Base-by-base conservation (phyloP, 2,113 vertebrate genomes). In the Hemiprocne comata region DNA sequence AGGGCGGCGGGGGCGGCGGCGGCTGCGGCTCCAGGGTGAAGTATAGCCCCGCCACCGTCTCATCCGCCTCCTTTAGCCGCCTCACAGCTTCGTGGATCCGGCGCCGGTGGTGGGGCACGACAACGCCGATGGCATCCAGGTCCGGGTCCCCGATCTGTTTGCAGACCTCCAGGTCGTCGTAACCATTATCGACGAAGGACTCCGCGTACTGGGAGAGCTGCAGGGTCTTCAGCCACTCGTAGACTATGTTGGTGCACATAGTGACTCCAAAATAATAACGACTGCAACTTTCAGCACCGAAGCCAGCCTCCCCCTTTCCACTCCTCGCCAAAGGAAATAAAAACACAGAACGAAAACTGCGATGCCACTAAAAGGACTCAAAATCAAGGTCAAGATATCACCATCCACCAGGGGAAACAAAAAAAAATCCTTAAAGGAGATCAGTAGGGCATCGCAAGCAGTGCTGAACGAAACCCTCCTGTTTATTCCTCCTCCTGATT, bases 111-210 rank as follows among this genome's bases (percentile, higher is more conserved):
- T 98, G 98, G 44, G 99, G 98, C 81, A 98, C 95, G 87, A 98
- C 98, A 38, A 99, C 99, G 78, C 99, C 99, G 96, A 99, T 99
- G 89, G 99, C 99, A 90, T 99, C 99, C 98, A 99, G 97, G 98
- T 99, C 99, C 10, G 99, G 99, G 95, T 99, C 99, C 51, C 99
- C 99, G 62, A 99, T 99, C 95, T 99, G 99, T 85, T 99, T 99
- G 97, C 99, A 99, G 46, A 99, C 99, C 98, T 99, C 99, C 98
- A 99, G 98, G 89, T 99, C 99, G 92, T 99, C 99, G 66, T 99
- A 99, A 85, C 99, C 99, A 86, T 99, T 99, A 61, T 99, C 99
- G 97, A 99, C 98, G 94, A 99, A 99, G 40, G 99, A 97, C 96
- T 99, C 99, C 9, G 99, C 98, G 73, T 99, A 99, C 97, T 99